Conservation (phyloP, 2,888 invertebrate genomes). For the Heteromurus nitidus region DNA sequence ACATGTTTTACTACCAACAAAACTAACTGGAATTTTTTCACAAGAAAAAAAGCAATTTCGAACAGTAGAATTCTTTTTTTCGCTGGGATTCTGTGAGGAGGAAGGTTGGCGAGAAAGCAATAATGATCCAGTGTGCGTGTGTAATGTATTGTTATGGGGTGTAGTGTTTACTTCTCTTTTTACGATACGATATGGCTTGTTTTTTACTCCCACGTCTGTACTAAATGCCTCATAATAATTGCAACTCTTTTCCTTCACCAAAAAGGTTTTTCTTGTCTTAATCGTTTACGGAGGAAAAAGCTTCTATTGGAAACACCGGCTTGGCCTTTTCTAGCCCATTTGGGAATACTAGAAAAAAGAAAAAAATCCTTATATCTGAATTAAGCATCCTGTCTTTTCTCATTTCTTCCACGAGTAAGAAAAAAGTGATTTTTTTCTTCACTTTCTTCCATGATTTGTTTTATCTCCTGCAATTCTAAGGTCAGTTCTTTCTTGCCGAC, state of each 20-base stretch:
- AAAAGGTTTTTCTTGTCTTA: not conserved
- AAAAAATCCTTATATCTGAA: not conserved
- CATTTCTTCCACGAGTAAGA: too few relatives aligned
- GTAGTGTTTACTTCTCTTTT: not conserved
- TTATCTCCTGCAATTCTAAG: too few relatives aligned
- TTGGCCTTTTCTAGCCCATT: not conserved
- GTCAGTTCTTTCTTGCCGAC: too few relatives aligned
- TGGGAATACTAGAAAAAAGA: too few relatives aligned
- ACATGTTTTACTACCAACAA: too few relatives aligned
- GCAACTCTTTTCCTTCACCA: not conserved
- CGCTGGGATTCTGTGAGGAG: too few relatives aligned
- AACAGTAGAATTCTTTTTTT: not conserved
- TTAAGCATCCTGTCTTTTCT: too few relatives aligned
- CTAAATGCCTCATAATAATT: constrained; percentile 49
- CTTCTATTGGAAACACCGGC: not conserved
- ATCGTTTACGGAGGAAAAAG: not conserved
- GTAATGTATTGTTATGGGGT: constrained; percentile 11
- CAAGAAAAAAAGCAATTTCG: not conserved
- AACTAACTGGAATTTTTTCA: not conserved
- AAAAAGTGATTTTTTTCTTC: too few relatives aligned
- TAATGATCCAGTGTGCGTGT: constrained; percentile 43
- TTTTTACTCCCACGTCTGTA: constrained; percentile 18
- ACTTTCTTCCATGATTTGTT: too few relatives aligned
- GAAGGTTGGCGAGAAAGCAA: constrained; percentile 36
- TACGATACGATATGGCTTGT: not conserved